These are phyloP conservation scores for Rhineura floridana DNA, from an alignment of 2,113 vertebrate genomes.

Conservation along the genomic window DNA sequence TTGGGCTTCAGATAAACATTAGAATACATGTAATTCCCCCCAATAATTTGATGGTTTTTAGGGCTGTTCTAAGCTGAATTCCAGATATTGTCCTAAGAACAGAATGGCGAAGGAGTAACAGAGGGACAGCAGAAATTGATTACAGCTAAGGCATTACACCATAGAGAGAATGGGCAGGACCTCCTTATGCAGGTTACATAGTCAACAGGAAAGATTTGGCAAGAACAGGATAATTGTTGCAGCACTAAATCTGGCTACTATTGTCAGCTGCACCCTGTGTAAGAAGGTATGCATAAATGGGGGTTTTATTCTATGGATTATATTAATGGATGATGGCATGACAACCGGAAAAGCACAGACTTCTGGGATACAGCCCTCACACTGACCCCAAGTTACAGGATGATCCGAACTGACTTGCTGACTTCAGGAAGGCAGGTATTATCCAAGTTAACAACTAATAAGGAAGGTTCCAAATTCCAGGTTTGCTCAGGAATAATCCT, in stretches of 20 bases:
- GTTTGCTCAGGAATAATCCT: too few species aligned
- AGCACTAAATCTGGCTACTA: neutral
- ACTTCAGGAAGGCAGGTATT: too few species aligned
- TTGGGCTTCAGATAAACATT: constrained; percentile 13
- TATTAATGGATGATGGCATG: too few species aligned
- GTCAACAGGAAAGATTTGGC: neutral
- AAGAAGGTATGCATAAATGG: too few species aligned
- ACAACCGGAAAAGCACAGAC: too few species aligned
- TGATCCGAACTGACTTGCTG: too few species aligned
- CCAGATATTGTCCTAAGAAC: neutral
- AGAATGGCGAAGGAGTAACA: neutral
- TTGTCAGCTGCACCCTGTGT: neutral
- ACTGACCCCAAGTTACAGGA: too few species aligned
- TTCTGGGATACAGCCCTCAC: too few species aligned
- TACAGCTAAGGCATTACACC: neutral
- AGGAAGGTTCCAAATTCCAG: too few species aligned
- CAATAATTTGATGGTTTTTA: neutral
- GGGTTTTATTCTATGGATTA: too few species aligned
- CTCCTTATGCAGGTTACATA: neutral
- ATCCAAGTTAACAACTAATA: too few species aligned
- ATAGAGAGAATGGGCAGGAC: neutral
- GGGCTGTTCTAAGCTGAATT: neutral
- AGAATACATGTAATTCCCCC: neutral
- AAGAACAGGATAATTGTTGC: neutral
- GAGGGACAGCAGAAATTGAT: neutral